Evolutionary conservation across 2,113 vertebrate genomes (phyloP).

Genomic region (Sylvia atricapilla): DNA sequence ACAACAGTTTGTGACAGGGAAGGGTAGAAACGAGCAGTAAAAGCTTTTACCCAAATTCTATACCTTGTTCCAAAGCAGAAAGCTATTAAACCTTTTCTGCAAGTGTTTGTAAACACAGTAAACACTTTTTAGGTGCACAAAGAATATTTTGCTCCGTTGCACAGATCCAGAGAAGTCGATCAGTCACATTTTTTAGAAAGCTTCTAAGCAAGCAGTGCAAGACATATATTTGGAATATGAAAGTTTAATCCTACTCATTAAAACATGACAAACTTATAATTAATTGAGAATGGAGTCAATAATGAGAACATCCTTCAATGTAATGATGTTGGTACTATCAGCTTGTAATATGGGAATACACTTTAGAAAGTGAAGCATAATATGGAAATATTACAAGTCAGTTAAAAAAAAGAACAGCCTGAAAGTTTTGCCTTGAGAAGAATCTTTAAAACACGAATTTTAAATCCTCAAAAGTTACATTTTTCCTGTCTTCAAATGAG

Average conservation of each 20-base stretch:
- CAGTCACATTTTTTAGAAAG: not conserved
- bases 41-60: not conserved
- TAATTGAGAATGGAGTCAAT: conserved; percentile 53
- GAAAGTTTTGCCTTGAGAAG: not conserved
- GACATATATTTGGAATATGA: conserved; percentile 26
- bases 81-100: not conserved
- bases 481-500: not conserved
- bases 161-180: not conserved
- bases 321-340: conserved; percentile 45
- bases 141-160: not conserved
- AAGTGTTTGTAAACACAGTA: not conserved
- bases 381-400: not conserved
- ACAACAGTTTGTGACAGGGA: not conserved
- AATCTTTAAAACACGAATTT: not conserved
- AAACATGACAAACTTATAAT: conserved; percentile 49
- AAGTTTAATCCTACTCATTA: conserved; percentile 57
- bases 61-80: not conserved
- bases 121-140: not conserved
- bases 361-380: not conserved
- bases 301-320: conserved; percentile 44
- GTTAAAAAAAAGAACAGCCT: not conserved
- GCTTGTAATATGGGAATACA: not conserved
- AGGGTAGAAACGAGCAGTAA: not conserved
- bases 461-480: not conserved
- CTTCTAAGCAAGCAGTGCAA: not conserved